Base-by-base conservation (phyloP, 1,140 invertebrate species). In the Teleopsis dalmanni region DNA sequence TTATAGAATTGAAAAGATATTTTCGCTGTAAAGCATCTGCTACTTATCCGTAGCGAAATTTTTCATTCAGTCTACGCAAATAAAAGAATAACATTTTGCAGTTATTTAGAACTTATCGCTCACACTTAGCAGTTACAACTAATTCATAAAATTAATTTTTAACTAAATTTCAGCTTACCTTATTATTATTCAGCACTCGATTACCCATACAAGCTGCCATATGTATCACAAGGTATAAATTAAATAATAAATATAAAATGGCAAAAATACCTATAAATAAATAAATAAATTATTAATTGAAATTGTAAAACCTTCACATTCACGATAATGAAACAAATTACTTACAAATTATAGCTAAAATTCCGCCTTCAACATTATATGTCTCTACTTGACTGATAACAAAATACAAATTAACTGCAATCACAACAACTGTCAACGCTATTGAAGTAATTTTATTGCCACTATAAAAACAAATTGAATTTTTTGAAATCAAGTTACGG, bases 401-500 rank as follows among this genome's bases (percentile, higher is more conserved):
- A 68, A 92, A 91, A 63, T 82, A 91, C 38, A 90, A 75, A 63
- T 94, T 93, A 53, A 94, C 90, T 10, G 61, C 65, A 58, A 93
- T 88, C 1, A 93, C 83, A 18, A 85, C 62, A 9, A 81, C 58
- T 7, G 85, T 83, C 14, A 91, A 65, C 1, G 79, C 25, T 29
- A 79, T 79, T 0, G 86, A 73, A 14, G 85, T 66, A n/a, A 85
- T 70, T 70, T 83, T 87, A 57, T 81, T 86, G 18, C 70, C 72
- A 52, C 84, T 87, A 64, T 21, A 53, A 77, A 74, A 47, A 56
- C 57, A 60, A 54, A 60, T 57, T 48, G 4, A 34, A 26, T 46
- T 36, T 27, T 45, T 34, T n/a, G 4, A 25, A 19, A 25, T 19
- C 13, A 16, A 9, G 18, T 46, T 35, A 29, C 11, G 9, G n/a